Percentiles rank a stretch among this genome's conserved stretches.
Evolutionary conservation across 2,888 invertebrate species (phyloP).

Genomic region (Vanessa cardui): DNA sequence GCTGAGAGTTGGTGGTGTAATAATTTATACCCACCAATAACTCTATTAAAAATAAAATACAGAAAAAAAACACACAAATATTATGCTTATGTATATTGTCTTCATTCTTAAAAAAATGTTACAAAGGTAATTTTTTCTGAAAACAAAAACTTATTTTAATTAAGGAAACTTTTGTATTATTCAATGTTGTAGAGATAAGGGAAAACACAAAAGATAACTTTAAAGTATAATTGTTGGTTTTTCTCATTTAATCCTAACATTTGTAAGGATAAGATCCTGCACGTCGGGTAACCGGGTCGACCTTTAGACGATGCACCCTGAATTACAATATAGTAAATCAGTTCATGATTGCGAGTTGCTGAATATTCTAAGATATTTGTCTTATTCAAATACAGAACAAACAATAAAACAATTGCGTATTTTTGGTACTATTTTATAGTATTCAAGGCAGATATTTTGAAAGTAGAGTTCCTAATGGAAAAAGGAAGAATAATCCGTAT

Average conservation of each 20-base stretch:
- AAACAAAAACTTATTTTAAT: neutral
- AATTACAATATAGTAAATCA: slow-evolving; percentile 67
- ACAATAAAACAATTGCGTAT: neutral
- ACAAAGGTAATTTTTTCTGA: neutral
- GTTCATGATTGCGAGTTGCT: slow-evolving; percentile 24
- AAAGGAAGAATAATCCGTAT: slow-evolving; percentile 36
- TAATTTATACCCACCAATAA: too few species aligned
- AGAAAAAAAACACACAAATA: too few species aligned
- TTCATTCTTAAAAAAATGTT: neutral
- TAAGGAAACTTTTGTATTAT: neutral
- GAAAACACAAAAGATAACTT: slow-evolving; percentile 41
- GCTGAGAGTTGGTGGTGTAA: too few species aligned
- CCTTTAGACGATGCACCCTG: slow-evolving; percentile 64
- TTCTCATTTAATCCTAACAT: slow-evolving; percentile 55
- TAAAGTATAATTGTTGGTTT: slow-evolving; percentile 52
- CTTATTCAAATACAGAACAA: neutral
- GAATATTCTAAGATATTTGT: slow-evolving; percentile 19
- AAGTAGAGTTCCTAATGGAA: slow-evolving; percentile 27
- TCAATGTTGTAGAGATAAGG: slow-evolving; percentile 12
- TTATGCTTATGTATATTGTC: too few species aligned
- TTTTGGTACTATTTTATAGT: neutral
- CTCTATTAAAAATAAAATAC: too few species aligned
- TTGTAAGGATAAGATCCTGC: slow-evolving; percentile 55
- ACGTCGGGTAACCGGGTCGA: slow-evolving; percentile 58
- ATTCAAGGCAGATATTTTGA: neutral